phyloP scores from a whole-genome alignment of 2,113 vertebrate species.

The Lutjanus erythropterus region DNA sequence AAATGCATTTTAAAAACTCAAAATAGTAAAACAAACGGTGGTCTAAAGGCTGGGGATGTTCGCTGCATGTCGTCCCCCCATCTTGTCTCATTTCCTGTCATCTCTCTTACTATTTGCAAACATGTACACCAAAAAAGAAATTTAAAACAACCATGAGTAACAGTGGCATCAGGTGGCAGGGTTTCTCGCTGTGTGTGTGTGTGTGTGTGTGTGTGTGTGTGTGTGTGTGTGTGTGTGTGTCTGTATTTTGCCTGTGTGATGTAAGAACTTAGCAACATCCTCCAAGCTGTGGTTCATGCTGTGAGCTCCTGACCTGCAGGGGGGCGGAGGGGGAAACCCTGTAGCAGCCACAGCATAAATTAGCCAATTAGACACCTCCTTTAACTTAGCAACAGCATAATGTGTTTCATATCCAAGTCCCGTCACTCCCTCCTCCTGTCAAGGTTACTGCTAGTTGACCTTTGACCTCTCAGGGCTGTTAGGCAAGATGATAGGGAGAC shows the following conservation, averaged over 20 bases:
- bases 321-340: neutral
- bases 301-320: slow-evolving; percentile 8
- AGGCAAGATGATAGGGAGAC: neutral
- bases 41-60: neutral
- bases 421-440: neutral
- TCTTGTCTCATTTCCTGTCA: neutral
- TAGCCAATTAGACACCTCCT: slow-evolving; percentile 1
- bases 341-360: slow-evolving; percentile 1
- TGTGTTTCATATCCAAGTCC: neutral
- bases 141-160: neutral
- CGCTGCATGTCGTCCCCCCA: neutral
- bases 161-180: neutral
- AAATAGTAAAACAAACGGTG: no score
- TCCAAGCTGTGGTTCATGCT: slow-evolving; percentile 2
- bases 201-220: no score
- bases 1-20: no score
- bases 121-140: neutral
- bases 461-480: slow-evolving; percentile 19
- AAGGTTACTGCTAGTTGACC: neutral
- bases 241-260: slow-evolving; percentile 1
- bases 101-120: neutral
- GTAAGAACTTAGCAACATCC: slow-evolving; percentile 18
- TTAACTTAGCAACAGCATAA: neutral
- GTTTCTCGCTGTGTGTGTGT: neutral
- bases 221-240: neutral